These are phyloP conservation scores for Syngnathus rostellatus DNA, from an alignment of 2,797 vertebrate species.

Conservation along the genomic window DNA sequence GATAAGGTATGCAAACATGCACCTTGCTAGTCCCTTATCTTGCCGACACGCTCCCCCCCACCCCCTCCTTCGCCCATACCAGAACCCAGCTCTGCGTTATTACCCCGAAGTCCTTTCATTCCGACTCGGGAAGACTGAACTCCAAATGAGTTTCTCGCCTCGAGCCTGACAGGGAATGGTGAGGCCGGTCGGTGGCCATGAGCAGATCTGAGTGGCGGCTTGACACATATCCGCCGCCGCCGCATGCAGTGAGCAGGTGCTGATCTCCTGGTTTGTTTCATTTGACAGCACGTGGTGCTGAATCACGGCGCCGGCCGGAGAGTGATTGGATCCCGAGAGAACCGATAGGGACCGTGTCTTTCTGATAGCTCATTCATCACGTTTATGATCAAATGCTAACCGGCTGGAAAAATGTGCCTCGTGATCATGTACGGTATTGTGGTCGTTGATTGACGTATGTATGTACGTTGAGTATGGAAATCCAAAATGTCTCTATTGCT, in stretches of 20 bases:
- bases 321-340: slow-evolving; percentile 28
- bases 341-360: background rate
- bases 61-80: slow-evolving; percentile 32
- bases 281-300: slow-evolving; percentile 41
- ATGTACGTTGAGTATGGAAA: too few species aligned
- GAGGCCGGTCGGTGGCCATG: background rate
- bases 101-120: slow-evolving; percentile 36
- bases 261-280: slow-evolving; percentile 47
- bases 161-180: background rate
- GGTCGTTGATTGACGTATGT: background rate
- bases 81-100: slow-evolving; percentile 53
- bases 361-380: background rate
- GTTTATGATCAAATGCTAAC: background rate
- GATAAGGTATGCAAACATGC: slow-evolving; percentile 67
- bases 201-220: slow-evolving; percentile 44
- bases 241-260: slow-evolving; percentile 45
- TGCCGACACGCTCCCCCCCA: slow-evolving; percentile 50
- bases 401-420: background rate
- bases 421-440: background rate
- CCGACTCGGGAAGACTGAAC: background rate
- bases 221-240: slow-evolving; percentile 32
- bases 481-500: background rate
- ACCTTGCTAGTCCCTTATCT: slow-evolving; percentile 68
- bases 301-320: slow-evolving; percentile 32
- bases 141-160: background rate